phyloP scores from a whole-genome alignment of 2,797 vertebrate genomes.

The Brachyalestes nurse region DNA sequence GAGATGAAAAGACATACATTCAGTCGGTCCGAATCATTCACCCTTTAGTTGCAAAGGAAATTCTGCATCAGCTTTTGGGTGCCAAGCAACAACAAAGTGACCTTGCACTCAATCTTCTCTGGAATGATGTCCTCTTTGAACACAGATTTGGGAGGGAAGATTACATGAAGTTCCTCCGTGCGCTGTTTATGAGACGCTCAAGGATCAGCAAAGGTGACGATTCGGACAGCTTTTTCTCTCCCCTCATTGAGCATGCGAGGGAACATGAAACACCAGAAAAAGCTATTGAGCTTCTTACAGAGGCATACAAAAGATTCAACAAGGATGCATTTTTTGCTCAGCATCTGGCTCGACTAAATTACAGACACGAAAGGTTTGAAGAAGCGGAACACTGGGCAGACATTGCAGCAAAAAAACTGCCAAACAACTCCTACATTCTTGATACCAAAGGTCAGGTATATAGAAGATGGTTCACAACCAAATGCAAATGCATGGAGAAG shows the following conservation, averaged over 20 bases:
- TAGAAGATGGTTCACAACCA: constrained; percentile 77
- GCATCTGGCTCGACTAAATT: constrained; percentile 83
- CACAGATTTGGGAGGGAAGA: constrained; percentile 82
- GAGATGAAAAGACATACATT: constrained; percentile 79
- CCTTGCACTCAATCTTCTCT: constrained; percentile 78
- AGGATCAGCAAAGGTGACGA: constrained; percentile 81
- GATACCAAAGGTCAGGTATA: constrained; percentile 87
- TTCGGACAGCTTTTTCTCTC: constrained; percentile 80
- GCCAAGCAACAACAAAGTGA: constrained; percentile 72
- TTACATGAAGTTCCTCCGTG: constrained; percentile 77
- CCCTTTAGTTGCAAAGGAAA: constrained; percentile 83
- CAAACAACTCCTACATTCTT: constrained; percentile 82
- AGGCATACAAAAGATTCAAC: constrained; percentile 76
- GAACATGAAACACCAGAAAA: constrained; percentile 67
- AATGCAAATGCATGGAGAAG: constrained; percentile 66
- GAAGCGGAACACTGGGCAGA: constrained; percentile 81
- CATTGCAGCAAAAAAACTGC: constrained; percentile 70
- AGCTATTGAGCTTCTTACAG: constrained; percentile 76
- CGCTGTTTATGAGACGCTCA: constrained; percentile 78
- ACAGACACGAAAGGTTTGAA: constrained; percentile 76
- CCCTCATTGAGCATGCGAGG: constrained; percentile 82
- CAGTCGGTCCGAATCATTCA: constrained; percentile 83
- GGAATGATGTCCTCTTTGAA: constrained; percentile 75
- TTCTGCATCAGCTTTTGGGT: constrained; percentile 78
- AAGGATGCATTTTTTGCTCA: constrained; percentile 83